Evolutionary conservation across 2,113 vertebrate species (phyloP), one percentile per base, ranked within the genome.

Genomic region (Grantiella picta): DNA sequence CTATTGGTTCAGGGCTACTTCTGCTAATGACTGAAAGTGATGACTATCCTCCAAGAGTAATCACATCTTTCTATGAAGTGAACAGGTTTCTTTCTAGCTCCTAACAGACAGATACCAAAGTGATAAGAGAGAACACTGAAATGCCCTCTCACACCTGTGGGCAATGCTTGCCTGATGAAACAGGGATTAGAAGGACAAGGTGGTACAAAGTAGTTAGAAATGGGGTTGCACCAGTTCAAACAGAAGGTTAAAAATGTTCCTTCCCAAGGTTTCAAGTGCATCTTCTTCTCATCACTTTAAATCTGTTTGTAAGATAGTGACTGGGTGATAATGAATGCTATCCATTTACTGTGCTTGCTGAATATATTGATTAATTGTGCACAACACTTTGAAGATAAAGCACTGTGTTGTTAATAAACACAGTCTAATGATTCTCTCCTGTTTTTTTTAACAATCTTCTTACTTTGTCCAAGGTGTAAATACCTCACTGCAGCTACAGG

Each of bases 241-340:
- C 2, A 61, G 31, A 11, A 65, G 28, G 65, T 75, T 84, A 53
- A 76, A 82, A 91, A 49, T 50, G 21, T 61, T 76, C 66, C 17
- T 70, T 86, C 75, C 54, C 35, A 70, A 80, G 29, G 33, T 53
- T 94, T 80, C 59, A 42, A 65, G 29, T 15, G 4, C 35, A 75
- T 77, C 66, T 49, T 59, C 53, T 66, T 75, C 76, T 92, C n/a
- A 89, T 66, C 61, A n/a, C 49, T 89, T 89, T 49, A 75, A 80
- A 90, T 66, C 45, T 59, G 25, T 72, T 78, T 72, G 52, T 54
- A 80, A 92, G 84, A 59, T 27, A 77, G 60, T 70, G 81, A 76
- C 89, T 94, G 76, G 45, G 79, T 96, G 95, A 90, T 97, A 95
- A 95, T 95, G 89, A 91, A 80, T 70, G 79, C 77, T 91, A 87